A percentile compares a stretch with the other conserved stretches of the same genome.
Conservation (phyloP, 1,140 invertebrate genomes). For the Meloidogyne hapla region DNA sequence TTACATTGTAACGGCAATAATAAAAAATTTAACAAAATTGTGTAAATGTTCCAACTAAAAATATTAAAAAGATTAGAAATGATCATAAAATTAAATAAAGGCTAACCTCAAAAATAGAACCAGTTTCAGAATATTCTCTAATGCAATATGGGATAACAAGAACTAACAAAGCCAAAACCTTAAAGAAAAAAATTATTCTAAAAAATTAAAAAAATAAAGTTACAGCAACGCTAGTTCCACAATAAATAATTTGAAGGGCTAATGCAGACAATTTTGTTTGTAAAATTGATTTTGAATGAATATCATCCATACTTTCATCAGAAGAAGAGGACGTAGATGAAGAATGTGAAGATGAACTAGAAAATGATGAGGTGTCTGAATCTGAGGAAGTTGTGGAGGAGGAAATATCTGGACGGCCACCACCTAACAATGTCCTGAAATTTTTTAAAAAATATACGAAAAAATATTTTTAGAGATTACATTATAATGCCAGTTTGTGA, state of each 20-base stretch:
- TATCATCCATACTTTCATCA: constrained; percentile 42
- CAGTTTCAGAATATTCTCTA: constrained; percentile 45
- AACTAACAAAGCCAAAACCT: constrained; percentile 55
- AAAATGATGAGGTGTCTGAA: constrained; percentile 40
- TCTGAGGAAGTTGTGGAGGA: constrained; percentile 8
- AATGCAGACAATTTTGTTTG: constrained; percentile 63
- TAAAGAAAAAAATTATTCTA: constrained; percentile 14
- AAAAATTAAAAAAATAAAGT: not conserved
- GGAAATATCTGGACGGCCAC: constrained; percentile 13
- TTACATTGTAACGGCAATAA: constrained; percentile 77
- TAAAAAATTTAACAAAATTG: constrained; percentile 42
- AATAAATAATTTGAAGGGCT: constrained; percentile 64
- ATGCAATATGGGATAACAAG: constrained; percentile 61
- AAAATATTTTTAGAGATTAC: constrained; percentile 25
- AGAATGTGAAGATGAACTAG: constrained; percentile 23
- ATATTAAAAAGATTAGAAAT: not conserved
- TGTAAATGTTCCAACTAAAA: constrained; percentile 17
- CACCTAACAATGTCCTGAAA: constrained; percentile 31
- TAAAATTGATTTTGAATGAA: constrained; percentile 62
- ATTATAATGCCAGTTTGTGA: constrained; percentile 65
- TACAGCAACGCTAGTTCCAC: constrained; percentile 40
- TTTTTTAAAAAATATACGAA: too few species aligned
- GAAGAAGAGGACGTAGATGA: constrained; percentile 5
- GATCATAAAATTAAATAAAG: not conserved
- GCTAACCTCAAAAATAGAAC: constrained; percentile 17